Evolutionary conservation across 30 jellyfish, hydroid and myxozoan genomes (phyloP), one percentile per base, ranked within the genome.

Genomic region (Hydractinia symbiolongicarpus): DNA sequence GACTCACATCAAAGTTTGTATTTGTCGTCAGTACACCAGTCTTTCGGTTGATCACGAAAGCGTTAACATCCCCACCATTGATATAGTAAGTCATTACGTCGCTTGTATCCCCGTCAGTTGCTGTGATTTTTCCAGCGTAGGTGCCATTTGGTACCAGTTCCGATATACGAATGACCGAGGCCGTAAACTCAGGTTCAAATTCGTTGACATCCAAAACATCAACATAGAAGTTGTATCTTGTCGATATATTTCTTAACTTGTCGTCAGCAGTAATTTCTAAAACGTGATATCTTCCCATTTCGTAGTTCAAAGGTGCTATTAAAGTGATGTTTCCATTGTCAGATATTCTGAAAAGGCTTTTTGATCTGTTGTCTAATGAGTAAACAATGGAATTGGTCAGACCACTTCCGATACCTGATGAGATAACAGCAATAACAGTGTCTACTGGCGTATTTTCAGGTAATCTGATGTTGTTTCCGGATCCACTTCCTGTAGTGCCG

Each of bases 121-220:
- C 95, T 8, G 51, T 52, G 30, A 93, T 69, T 52, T 57, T 75
- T 6, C 86, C 86, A 4, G 84, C 99, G 54, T 21, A 73, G 6
- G 95, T 52, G 19, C 91, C 90, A 50, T 44, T 62, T 44, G 91
- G 61, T 7, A 96, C 88, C 67, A 70, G 61, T 50, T 87, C 96
- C n/a, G 96, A 79, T 51, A 88, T 87, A 3, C 71, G 44, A 10
- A 71, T 14, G 50, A 89, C 84, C 53, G 94, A 77, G 11, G 83
- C 56, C 54, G 56, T 55, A 15, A 87, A 21, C 3, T 56, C 70
- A 7, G 95, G 83, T 4, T 73, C n/a, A 61, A 54, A 57, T 16
- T 93, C 99, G 69, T 88, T 78, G 9, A 79, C 89, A 67, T 93
- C 82, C 44, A 80, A 40, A 40, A 93, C 99, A 58, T 61, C 81